Percentiles rank a stretch among this genome's conserved stretches.
Conservation (phyloP, 2,888 invertebrate genomes). For the Apodemia zela region DNA sequence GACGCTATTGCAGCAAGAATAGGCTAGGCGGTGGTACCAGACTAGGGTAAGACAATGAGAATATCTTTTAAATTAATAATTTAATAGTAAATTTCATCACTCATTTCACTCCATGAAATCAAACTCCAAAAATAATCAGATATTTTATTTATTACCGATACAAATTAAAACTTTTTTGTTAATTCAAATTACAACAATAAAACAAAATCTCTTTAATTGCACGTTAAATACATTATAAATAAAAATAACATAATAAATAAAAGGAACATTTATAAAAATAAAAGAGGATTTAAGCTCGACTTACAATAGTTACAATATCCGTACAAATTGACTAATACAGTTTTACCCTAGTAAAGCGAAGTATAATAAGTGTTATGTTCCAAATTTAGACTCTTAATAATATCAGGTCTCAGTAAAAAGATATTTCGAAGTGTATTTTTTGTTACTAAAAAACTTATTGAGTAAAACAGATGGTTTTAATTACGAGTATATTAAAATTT, state of each 20-base stretch:
- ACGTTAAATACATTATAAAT: slow-evolving; percentile 6
- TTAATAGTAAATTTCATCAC: too few relatives aligned
- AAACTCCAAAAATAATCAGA: neutral
- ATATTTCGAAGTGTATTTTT: too few relatives aligned
- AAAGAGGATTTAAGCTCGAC: slow-evolving; percentile 52
- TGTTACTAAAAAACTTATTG: too few relatives aligned
- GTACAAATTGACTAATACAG: slow-evolving; percentile 45
- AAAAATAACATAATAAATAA: slow-evolving; percentile 22
- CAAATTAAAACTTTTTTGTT: slow-evolving; percentile 35
- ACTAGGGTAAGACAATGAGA: too few relatives aligned
- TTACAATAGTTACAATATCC: slow-evolving; percentile 40
- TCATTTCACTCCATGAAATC: neutral
- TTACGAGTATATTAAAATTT: too few relatives aligned
- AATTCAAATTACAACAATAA: slow-evolving; percentile 49
- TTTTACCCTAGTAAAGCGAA: neutral
- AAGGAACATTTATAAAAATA: slow-evolving; percentile 26
- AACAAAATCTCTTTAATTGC: slow-evolving; percentile 25
- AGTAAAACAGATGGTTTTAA: too few relatives aligned
- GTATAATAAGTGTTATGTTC: neutral
- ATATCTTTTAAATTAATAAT: too few relatives aligned
- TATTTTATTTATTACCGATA: slow-evolving; percentile 4
- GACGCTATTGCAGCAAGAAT: too few relatives aligned
- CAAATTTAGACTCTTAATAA: too few relatives aligned
- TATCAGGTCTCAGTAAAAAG: too few relatives aligned
- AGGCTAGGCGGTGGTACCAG: too few relatives aligned